Conservation (phyloP, 2,797 vertebrate genomes). For the Molossus molossus region DNA sequence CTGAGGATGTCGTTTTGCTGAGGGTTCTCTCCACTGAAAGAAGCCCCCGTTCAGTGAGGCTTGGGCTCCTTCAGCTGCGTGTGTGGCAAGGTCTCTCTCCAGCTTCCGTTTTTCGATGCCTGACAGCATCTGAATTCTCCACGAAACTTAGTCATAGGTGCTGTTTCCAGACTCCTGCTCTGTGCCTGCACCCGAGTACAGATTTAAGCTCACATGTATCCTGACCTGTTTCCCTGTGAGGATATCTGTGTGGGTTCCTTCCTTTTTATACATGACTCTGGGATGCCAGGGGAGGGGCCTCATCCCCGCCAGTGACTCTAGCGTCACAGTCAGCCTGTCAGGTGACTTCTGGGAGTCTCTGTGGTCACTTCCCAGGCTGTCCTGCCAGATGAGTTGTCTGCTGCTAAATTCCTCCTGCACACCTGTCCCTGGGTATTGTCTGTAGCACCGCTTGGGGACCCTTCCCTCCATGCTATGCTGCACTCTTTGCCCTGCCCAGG, state of each 20-base stretch:
- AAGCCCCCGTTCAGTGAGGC: neutral
- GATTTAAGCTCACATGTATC: no score
- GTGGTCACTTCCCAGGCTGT: neutral
- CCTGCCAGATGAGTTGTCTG: neutral
- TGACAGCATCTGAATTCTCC: constrained; percentile 1
- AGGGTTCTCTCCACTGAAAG: neutral
- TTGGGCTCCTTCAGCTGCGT: neutral
- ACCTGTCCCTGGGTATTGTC: neutral
- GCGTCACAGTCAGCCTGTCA: no score
- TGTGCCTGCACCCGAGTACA: no score
- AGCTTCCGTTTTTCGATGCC: constrained; percentile 24
- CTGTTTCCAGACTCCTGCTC: neutral
- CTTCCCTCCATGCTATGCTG: no score
- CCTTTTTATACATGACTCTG: neutral
- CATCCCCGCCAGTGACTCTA: neutral
- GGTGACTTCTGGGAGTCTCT: neutral
- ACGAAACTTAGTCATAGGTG: no score
- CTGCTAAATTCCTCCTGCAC: neutral
- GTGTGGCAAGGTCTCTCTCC: neutral
- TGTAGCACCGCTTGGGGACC: neutral
- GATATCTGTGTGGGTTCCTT: neutral
- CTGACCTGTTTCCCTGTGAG: neutral
- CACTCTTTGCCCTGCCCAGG: no score
- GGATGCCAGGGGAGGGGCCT: no score
- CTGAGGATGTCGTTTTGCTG: neutral